These are phyloP conservation scores for Coremacera marginata DNA, from an alignment of 2,888 invertebrate species.

Conservation along the genomic window DNA sequence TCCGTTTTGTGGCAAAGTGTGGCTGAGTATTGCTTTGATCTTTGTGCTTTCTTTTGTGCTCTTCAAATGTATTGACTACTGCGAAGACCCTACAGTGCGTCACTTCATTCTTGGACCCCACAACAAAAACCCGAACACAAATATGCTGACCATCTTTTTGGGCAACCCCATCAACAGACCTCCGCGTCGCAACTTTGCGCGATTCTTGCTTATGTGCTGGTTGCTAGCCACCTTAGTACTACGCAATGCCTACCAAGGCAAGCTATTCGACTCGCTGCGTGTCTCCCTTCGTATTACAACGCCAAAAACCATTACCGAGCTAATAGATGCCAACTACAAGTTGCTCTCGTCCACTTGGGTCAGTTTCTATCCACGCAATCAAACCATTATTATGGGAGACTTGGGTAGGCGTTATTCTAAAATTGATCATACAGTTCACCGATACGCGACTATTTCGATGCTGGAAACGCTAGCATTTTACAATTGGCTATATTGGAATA, in stretches of 20 bases:
- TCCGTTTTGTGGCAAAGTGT: slow-evolving; percentile 53
- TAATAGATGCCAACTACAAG: slow-evolving; percentile 52
- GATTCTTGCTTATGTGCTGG: slow-evolving; percentile 58
- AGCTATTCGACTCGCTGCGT: slow-evolving; percentile 60
- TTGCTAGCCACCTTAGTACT: slow-evolving; percentile 57
- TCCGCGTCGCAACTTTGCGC: slow-evolving; percentile 53
- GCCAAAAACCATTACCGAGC: slow-evolving; percentile 50
- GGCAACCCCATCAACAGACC: slow-evolving; percentile 54
- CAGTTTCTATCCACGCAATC: slow-evolving; percentile 53
- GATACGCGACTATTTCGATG: slow-evolving; percentile 49
- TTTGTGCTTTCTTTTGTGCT: slow-evolving; percentile 19
- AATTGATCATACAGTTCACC: not conserved
- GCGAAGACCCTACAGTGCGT: not conserved
- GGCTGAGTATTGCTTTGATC: slow-evolving; percentile 46
- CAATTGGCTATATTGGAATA: slow-evolving; percentile 48
- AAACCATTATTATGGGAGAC: slow-evolving; percentile 47
- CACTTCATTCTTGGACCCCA: slow-evolving; percentile 46
- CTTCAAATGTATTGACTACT: not conserved
- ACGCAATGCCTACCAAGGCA: slow-evolving; percentile 63
- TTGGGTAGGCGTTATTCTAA: slow-evolving; percentile 34
- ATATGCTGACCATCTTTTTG: slow-evolving; percentile 49
- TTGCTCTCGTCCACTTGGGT: slow-evolving; percentile 46
- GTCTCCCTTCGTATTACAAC: slow-evolving; percentile 46
- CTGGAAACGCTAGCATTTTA: slow-evolving; percentile 55
- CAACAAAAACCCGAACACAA: slow-evolving; percentile 48